Conservation (phyloP, 2,888 invertebrate genomes). For the Digitonthophagus gazella region DNA sequence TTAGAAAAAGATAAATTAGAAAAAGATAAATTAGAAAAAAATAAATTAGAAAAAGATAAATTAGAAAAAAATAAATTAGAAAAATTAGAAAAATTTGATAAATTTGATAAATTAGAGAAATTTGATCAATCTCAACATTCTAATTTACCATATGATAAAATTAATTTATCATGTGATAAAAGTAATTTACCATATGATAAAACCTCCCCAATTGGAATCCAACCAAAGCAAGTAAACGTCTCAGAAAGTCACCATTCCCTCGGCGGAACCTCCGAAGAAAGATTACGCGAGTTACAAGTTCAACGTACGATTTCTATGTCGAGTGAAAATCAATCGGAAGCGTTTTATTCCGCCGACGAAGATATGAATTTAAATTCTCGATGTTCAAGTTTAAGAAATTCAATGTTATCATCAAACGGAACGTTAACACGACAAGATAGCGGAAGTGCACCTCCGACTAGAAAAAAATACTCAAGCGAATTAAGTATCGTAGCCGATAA, state of each 20-base stretch:
- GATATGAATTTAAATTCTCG: constrained; percentile 69
- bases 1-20: too few relatives aligned
- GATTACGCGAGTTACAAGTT: constrained; percentile 50
- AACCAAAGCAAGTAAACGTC: constrained; percentile 50
- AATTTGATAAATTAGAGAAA: too few relatives aligned
- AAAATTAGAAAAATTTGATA: too few relatives aligned
- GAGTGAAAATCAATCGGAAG: constrained; percentile 87
- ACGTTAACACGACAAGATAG: constrained; percentile 48
- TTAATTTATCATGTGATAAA: background rate
- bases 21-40: too few relatives aligned
- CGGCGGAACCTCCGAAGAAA: constrained; percentile 61
- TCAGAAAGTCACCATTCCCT: constrained; percentile 70
- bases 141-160: background rate
- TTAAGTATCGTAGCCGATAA: constrained; percentile 55
- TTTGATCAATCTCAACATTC: background rate
- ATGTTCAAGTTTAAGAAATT: constrained; percentile 67
- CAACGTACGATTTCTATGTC: constrained; percentile 84
- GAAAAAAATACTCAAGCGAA: constrained; percentile 60
- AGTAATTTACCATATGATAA: constrained; percentile 38
- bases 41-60: too few relatives aligned
- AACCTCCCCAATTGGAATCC: constrained; percentile 28
- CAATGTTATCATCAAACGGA: constrained; percentile 60
- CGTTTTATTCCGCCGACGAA: constrained; percentile 92
- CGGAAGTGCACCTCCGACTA: constrained; percentile 40
- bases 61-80: too few relatives aligned